Percentiles rank a stretch among this genome's conserved stretches.
phyloP scores from a whole-genome alignment of 1,140 invertebrate species.

The Patella vulgata region DNA sequence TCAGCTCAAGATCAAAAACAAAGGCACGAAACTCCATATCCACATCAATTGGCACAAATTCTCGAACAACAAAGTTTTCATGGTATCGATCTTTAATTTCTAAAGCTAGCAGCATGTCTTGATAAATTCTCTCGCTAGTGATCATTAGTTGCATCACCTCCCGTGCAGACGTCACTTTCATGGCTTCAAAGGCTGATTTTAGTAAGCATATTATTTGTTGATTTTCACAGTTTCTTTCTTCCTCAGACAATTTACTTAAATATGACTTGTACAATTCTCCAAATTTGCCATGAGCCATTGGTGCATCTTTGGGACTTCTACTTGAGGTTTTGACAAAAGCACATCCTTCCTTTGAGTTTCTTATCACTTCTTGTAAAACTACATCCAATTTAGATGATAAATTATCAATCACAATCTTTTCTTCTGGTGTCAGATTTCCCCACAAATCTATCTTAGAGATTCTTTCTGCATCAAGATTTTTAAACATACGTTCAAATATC shows the following conservation, averaged over 20 bases:
- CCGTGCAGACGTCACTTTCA: slow-evolving; percentile 39
- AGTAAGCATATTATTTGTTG: slow-evolving; percentile 46
- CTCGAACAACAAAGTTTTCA: slow-evolving; percentile 54
- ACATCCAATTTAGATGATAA: slow-evolving; percentile 33
- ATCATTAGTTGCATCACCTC: slow-evolving; percentile 53
- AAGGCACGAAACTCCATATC: slow-evolving; percentile 62
- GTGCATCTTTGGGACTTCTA: slow-evolving; percentile 58
- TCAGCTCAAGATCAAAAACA: slow-evolving; percentile 42
- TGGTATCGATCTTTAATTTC: slow-evolving; percentile 42
- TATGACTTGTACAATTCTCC: slow-evolving; percentile 37
- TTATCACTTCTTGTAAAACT: slow-evolving; percentile 39
- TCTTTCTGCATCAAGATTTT: slow-evolving; percentile 36
- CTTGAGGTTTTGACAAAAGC: slow-evolving; percentile 58
- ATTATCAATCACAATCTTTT: slow-evolving; percentile 24
- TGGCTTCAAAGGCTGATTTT: slow-evolving; percentile 45
- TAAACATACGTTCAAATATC: slow-evolving; percentile 47
- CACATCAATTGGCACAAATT: slow-evolving; percentile 54
- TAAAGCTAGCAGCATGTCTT: slow-evolving; percentile 52
- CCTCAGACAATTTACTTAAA: slow-evolving; percentile 28
- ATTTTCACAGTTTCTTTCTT: slow-evolving; percentile 40
- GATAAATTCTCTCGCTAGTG: slow-evolving; percentile 55
- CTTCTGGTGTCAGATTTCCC: slow-evolving; percentile 25
- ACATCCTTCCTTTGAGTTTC: slow-evolving; percentile 28
- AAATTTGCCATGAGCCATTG: slow-evolving; percentile 44
- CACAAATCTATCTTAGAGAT: slow-evolving; percentile 35